Evolutionary conservation across 2,113 vertebrate species (phyloP).

Genomic region (Crotalus horridus): DNA sequence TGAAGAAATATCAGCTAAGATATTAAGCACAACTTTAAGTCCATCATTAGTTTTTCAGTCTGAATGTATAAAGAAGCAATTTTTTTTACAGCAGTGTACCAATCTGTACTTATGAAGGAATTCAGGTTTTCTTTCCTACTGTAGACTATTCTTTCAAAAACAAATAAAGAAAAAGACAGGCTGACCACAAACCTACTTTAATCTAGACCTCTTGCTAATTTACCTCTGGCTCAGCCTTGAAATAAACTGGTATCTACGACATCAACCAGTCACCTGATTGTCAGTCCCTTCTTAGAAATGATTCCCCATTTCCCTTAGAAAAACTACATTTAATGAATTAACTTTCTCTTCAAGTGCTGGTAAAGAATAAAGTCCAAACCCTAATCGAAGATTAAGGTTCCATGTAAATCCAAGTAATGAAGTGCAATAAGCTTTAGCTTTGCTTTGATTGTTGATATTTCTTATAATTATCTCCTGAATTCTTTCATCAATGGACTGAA

Average conservation of each 20-base stretch:
- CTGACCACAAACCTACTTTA: background rate
- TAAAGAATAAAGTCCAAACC: background rate
- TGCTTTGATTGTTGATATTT: background rate
- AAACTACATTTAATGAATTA: background rate
- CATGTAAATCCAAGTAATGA: background rate
- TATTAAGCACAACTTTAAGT: constrained; percentile 33
- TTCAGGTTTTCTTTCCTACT: background rate
- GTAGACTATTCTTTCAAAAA: background rate
- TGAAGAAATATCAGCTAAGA: constrained; percentile 18
- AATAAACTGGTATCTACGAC: background rate
- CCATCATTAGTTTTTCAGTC: constrained; percentile 26
- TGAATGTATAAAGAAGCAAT: background rate
- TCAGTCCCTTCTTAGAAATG: background rate
- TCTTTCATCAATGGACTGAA: background rate
- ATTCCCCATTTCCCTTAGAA: background rate
- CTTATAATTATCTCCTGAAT: background rate
- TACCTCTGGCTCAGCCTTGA: background rate
- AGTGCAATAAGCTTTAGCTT: background rate
- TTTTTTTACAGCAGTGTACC: constrained; percentile 5
- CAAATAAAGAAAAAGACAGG: background rate
- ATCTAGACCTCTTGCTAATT: background rate
- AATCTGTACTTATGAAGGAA: background rate
- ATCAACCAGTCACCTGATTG: background rate
- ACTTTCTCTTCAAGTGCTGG: background rate
- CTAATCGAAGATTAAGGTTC: background rate